phyloP scores from a whole-genome alignment of 2,113 vertebrate genomes.

The Falco punctatus region DNA sequence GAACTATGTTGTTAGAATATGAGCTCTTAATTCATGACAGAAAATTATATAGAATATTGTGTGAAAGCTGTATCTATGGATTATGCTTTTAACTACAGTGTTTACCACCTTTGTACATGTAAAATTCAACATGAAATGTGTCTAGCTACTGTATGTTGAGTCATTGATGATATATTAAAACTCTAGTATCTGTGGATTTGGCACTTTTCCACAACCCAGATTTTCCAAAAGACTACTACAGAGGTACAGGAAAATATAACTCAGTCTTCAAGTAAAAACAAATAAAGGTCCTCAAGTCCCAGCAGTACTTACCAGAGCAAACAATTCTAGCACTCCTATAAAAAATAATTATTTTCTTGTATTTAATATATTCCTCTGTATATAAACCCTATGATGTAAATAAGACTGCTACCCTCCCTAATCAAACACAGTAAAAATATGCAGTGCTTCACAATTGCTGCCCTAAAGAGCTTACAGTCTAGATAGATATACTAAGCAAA shows the following conservation, averaged over 20 bases:
- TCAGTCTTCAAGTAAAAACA: not conserved
- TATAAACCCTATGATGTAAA: not conserved
- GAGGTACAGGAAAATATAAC: not conserved
- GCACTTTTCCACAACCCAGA: not conserved
- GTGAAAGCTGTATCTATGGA: not conserved
- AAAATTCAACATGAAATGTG: not conserved
- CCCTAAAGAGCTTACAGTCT: not conserved
- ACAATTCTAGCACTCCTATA: constrained; percentile 39
- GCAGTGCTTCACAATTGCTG: not conserved
- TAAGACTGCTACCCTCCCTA: not conserved
- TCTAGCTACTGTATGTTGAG: not conserved
- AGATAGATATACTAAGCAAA: constrained; percentile 36
- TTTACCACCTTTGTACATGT: not conserved
- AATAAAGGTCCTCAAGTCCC: not conserved
- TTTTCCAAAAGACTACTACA: not conserved
- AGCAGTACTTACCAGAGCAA: constrained; percentile 45
- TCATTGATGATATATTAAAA: not conserved
- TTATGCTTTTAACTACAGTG: not conserved
- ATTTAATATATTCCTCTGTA: not conserved
- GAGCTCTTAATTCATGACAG: not conserved
- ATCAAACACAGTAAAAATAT: not conserved
- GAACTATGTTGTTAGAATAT: not conserved
- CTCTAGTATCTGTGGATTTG: not conserved
- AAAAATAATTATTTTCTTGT: constrained; percentile 17
- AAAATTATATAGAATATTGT: not conserved